A percentile compares a stretch with the other conserved stretches of the same genome.
Conservation (phyloP, 2,888 invertebrate species). For the Pheosia tremula region DNA sequence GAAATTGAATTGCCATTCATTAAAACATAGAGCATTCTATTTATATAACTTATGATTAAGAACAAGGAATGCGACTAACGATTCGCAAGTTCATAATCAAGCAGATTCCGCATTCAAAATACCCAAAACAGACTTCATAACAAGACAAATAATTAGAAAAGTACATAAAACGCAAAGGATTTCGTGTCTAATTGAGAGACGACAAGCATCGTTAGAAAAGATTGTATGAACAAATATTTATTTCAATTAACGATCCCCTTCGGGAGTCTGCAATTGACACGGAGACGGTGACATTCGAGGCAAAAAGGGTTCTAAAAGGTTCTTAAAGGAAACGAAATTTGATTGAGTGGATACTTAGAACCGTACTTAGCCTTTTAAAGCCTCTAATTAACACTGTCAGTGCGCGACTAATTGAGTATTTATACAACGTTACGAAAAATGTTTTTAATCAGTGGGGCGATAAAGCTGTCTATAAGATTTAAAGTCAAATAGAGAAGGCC, state of each 20-base stretch:
- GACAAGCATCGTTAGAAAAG: conserved; percentile 57
- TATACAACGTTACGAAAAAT: conserved; percentile 28
- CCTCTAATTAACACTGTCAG: conserved; percentile 66
- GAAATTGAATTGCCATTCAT: no score
- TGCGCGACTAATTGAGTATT: conserved; percentile 55
- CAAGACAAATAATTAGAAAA: conserved; percentile 29
- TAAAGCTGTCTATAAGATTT: background rate
- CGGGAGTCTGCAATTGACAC: conserved; percentile 66
- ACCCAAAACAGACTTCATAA: conserved; percentile 26
- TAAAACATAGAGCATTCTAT: no score
- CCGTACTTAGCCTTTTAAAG: conserved; percentile 63
- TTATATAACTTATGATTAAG: no score
- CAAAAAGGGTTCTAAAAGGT: conserved; percentile 64
- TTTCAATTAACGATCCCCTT: conserved; percentile 65
- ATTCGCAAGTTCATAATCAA: background rate
- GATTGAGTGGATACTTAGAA: conserved; percentile 66
- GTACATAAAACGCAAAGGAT: conserved; percentile 42
- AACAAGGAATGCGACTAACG: no score
- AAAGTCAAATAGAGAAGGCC: background rate
- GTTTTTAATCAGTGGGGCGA: background rate
- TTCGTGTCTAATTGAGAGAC: conserved; percentile 47
- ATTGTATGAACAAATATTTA: conserved; percentile 77
- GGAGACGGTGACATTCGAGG: conserved; percentile 69
- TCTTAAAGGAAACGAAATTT: conserved; percentile 52
- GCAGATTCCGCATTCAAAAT: background rate